phyloP scores from a whole-genome alignment of 2,113 vertebrate genomes.

The Puma concolor region DNA sequence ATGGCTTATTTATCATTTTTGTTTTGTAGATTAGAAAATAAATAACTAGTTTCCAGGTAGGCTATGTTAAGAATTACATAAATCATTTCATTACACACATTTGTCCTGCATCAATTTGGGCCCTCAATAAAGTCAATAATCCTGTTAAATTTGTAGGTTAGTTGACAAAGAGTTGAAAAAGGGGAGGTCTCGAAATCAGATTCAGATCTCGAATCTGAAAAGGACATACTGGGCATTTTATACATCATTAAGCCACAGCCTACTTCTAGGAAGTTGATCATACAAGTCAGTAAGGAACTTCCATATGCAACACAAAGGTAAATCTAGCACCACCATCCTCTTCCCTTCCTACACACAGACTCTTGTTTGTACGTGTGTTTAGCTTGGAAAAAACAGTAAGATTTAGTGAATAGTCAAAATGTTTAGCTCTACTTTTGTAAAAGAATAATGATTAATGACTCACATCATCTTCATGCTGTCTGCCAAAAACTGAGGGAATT shows the following conservation, averaged over 20 bases:
- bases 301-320: background rate
- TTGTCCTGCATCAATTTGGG: background rate
- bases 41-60: background rate
- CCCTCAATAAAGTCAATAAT: background rate
- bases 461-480: background rate
- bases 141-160: background rate
- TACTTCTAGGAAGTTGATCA: background rate
- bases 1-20: background rate
- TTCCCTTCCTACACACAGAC: background rate
- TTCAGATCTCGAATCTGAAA: too few species aligned
- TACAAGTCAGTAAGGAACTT: background rate
- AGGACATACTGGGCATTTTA: background rate
- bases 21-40: background rate
- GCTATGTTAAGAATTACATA: background rate
- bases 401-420: background rate
- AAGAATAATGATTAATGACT: background rate
- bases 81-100: background rate
- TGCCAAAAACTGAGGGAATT: background rate
- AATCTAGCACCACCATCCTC: background rate
- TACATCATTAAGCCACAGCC: background rate
- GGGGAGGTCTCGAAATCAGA: background rate
- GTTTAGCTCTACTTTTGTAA: background rate
- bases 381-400: background rate
- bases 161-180: slow-evolving; percentile 18
- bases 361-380: background rate